phyloP scores from a whole-genome alignment of 2,113 vertebrate species.

The Myiagra hebetior region DNA sequence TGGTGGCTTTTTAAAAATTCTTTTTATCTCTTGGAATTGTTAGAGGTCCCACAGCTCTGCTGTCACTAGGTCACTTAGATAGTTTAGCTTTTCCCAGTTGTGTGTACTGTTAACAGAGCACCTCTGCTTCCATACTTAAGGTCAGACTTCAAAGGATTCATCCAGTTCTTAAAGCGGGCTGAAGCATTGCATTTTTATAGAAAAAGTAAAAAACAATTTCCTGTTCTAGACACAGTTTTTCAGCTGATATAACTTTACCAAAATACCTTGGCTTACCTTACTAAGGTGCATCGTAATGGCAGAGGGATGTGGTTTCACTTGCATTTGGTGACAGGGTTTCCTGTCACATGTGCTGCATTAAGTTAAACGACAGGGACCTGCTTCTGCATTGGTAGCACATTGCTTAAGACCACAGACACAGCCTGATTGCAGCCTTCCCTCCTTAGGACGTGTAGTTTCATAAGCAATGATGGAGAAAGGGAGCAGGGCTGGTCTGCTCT shows the following conservation, averaged over 20 bases:
- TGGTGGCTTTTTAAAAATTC: neutral
- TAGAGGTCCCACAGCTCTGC: neutral
- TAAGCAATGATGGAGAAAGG: neutral
- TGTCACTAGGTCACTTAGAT: slow-evolving; percentile 15
- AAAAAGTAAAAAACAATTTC: neutral
- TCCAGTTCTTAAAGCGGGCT: neutral
- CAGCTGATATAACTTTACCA: neutral
- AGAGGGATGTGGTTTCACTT: neutral
- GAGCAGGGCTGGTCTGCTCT: neutral
- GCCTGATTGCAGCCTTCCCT: neutral
- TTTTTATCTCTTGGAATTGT: slow-evolving; percentile 36
- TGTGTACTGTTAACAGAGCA: neutral
- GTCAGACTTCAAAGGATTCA: neutral
- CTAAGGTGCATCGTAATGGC: neutral
- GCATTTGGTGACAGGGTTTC: neutral
- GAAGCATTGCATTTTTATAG: neutral
- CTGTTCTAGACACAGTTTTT: neutral
- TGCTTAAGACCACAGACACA: neutral
- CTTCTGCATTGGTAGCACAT: neutral
- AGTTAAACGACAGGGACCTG: too few species aligned
- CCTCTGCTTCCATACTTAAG: neutral
- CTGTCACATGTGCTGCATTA: neutral
- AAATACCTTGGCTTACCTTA: neutral
- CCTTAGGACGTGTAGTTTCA: neutral
- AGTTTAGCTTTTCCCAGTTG: neutral